Evolutionary conservation across 2,113 vertebrate genomes (phyloP).

Genomic region (Grus americana): DNA sequence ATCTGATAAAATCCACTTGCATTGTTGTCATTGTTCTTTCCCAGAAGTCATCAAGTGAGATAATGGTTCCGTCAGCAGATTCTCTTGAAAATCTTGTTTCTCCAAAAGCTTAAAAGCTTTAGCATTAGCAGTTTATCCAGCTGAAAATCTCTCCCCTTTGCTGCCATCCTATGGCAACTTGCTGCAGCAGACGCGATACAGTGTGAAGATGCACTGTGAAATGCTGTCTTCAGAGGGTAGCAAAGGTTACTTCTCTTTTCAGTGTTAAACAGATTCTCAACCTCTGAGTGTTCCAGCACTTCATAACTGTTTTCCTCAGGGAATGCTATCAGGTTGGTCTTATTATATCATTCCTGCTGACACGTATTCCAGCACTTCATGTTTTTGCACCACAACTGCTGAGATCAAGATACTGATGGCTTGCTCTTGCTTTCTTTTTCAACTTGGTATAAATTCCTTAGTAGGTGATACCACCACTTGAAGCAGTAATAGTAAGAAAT

Average conservation of each 20-base stretch:
- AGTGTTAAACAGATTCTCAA: background rate
- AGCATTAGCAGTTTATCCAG: background rate
- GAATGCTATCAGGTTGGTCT: background rate
- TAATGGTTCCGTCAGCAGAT: background rate
- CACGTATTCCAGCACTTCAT: background rate
- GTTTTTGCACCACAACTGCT: background rate
- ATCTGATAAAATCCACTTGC: background rate
- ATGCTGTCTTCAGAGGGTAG: constrained; percentile 28
- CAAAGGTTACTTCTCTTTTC: constrained; percentile 6
- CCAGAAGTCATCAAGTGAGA: background rate
- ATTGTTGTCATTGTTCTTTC: background rate
- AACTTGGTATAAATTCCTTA: background rate
- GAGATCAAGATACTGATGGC: background rate
- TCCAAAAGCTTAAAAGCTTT: background rate
- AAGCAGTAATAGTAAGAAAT: background rate
- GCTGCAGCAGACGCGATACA: background rate
- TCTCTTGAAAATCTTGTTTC: background rate
- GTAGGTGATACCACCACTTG: background rate
- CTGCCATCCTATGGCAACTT: constrained; percentile 41
- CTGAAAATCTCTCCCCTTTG: background rate
- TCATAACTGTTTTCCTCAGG: background rate
- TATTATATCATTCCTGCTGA: background rate
- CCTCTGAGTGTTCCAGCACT: background rate
- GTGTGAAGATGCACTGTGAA: constrained; percentile 3
- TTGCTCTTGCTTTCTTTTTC: background rate